phyloP scores from a whole-genome alignment of 1,140 invertebrate species.

The Drosophila asahinai region DNA sequence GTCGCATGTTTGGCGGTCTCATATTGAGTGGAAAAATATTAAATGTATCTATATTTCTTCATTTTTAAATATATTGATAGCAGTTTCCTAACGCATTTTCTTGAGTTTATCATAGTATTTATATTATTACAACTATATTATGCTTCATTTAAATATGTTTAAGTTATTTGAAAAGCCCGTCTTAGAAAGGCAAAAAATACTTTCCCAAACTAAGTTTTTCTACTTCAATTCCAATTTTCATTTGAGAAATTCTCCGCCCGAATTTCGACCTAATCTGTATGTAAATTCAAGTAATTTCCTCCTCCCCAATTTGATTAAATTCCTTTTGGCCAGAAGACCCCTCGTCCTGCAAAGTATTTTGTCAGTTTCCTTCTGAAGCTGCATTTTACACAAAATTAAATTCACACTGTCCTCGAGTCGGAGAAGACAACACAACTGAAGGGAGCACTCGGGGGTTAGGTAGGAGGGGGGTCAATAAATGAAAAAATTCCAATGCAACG shows the following conservation, averaged over 20 bases:
- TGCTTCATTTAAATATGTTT: neutral
- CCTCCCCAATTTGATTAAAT: constrained; percentile 58
- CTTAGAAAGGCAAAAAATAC: neutral
- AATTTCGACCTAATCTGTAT: constrained; percentile 47
- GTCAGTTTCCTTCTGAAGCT: constrained; percentile 47
- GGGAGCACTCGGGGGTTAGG: neutral
- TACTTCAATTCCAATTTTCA: constrained; percentile 17
- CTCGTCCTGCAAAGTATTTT: constrained; percentile 44
- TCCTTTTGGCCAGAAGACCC: constrained; percentile 26
- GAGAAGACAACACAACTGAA: constrained; percentile 8
- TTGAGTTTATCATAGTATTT: too few relatives aligned
- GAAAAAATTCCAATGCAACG: constrained; percentile 81
- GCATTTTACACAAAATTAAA: constrained; percentile 83
- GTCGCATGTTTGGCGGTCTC: constrained; percentile 9
- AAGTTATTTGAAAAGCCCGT: neutral
- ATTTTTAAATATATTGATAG: too few relatives aligned
- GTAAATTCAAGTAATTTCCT: constrained; percentile 52
- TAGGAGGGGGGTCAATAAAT: constrained; percentile 57
- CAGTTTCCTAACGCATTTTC: too few relatives aligned
- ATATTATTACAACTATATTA: too few relatives aligned
- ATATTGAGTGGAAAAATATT: neutral
- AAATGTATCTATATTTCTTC: too few relatives aligned
- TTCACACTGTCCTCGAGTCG: constrained; percentile 69
- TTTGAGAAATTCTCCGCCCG: constrained; percentile 19
- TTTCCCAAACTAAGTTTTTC: neutral